Evolutionary conservation across 2,113 vertebrate species (phyloP).

Genomic region (Tachysurus vachellii): DNA sequence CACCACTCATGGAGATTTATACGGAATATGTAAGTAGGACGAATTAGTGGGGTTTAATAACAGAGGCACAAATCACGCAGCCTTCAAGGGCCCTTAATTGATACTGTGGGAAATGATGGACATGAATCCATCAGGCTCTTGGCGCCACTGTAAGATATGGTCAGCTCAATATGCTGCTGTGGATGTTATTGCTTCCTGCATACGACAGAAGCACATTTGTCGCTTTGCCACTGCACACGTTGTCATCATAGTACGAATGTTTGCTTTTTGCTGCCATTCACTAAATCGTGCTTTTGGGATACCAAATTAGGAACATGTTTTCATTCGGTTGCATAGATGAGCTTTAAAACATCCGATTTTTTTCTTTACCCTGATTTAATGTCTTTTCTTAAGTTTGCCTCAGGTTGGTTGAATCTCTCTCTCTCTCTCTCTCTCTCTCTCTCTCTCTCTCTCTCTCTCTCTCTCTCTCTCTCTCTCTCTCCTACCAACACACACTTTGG

Average conservation of each 20-base stretch:
- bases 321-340: not conserved
- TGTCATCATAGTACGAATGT: not conserved
- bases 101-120: constrained; percentile 90
- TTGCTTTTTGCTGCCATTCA: not conserved
- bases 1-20: constrained; percentile 92
- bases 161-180: constrained; percentile 85
- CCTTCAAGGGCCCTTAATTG: constrained; percentile 95
- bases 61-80: constrained; percentile 93
- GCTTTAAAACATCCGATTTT: not conserved
- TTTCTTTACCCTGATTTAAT: not conserved
- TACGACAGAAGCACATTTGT: constrained; percentile 70
- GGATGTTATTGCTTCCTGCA: constrained; percentile 83
- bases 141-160: constrained; percentile 86
- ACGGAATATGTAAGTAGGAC: constrained; percentile 93
- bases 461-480: not conserved
- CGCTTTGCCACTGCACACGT: not conserved
- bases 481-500: not conserved
- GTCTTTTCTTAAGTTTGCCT: not conserved
- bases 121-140: constrained; percentile 90
- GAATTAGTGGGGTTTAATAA: constrained; percentile 98
- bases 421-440: too few relatives aligned
- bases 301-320: not conserved
- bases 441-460: not conserved
- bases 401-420: not conserved
- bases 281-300: not conserved